Conservation (phyloP, 2,797 vertebrate species). For the Harpagifer antarcticus region DNA sequence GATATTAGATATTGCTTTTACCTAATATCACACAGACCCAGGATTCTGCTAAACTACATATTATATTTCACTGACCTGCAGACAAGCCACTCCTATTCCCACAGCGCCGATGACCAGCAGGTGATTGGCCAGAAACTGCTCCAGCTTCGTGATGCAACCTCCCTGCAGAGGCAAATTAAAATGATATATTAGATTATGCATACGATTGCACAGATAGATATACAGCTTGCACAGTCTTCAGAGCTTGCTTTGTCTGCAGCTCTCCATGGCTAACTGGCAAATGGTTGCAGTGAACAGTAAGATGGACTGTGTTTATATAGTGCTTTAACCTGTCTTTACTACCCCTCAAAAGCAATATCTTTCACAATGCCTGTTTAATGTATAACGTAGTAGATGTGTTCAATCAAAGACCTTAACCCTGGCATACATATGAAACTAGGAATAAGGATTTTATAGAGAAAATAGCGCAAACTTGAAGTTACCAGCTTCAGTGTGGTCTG, state of each 20-base stretch:
- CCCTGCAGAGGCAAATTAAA: conserved; percentile 78
- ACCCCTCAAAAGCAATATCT: too few relatives aligned
- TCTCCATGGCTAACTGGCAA: background rate
- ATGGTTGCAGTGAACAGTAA: background rate
- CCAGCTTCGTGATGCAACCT: conserved; percentile 90
- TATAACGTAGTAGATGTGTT: too few relatives aligned
- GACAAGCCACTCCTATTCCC: conserved; percentile 90
- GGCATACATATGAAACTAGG: too few relatives aligned
- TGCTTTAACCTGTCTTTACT: too few relatives aligned
- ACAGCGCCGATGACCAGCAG: conserved; percentile 89
- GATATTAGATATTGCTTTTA: too few relatives aligned
- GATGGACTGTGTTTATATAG: too few relatives aligned
- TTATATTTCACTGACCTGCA: conserved; percentile 83
- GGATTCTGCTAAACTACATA: background rate
- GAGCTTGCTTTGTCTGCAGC: background rate
- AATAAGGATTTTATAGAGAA: too few relatives aligned
- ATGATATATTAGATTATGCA: background rate
- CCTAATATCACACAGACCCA: background rate
- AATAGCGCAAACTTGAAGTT: too few relatives aligned
- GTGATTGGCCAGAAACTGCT: conserved; percentile 89
- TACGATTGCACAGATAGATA: background rate
- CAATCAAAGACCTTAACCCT: too few relatives aligned
- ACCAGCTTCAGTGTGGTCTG: too few relatives aligned
- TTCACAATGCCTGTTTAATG: too few relatives aligned
- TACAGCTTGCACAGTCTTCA: background rate